Evolutionary conservation across 2,113 vertebrate genomes (phyloP), one percentile per base, ranked within the genome.

Genomic region (Corynorhinus townsendii): DNA sequence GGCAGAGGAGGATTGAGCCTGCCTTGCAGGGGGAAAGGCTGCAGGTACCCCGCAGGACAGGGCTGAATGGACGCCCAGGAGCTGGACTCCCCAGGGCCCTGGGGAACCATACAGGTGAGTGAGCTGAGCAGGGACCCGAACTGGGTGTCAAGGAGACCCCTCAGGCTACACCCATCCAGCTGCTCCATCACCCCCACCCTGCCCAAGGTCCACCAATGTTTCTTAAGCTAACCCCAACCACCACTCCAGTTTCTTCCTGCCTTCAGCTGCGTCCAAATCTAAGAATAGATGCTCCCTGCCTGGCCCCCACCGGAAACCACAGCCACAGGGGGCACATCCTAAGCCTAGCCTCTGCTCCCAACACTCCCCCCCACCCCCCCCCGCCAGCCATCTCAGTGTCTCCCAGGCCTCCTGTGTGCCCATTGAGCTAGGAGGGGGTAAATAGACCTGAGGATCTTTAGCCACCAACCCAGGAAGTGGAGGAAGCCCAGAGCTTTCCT

Each of bases 221-320:
- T 47, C 3, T 69, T 56, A 90, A 73, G 15, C 80, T 66, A 49
- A 33, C 52, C 28, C 54, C 72, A 38, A 2, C 86, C 45, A 87
- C 88, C 66, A 59, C n/a, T n/a, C 43, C 54, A 73, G 45, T 68
- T 79, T 73, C 73, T 96, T 93, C 96, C 96, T 96, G 94, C 90
- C 69, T 33, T 77, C 11, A 22, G 49, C 72, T 26, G 3, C 68
- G 71, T 84, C 35, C 19, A 49, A 9, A 11, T 62, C 93, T 93
- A 97, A 96, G 81, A 97, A 97, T 97, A 97, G 68, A 79, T 0
- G 0, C 40, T 83, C 89, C 20, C 54, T 45, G 75, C 84, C 40
- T 0, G 22, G 69, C 76, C 83, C 91, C 54, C 14, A 14, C 82
- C 52, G 96, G 96, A 97, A 97, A 40, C 97, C 94, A 52, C 93